Evolutionary conservation across 2,113 vertebrate genomes (phyloP), one percentile per base, ranked within the genome.

Genomic region (Rhabdornis inornatus): DNA sequence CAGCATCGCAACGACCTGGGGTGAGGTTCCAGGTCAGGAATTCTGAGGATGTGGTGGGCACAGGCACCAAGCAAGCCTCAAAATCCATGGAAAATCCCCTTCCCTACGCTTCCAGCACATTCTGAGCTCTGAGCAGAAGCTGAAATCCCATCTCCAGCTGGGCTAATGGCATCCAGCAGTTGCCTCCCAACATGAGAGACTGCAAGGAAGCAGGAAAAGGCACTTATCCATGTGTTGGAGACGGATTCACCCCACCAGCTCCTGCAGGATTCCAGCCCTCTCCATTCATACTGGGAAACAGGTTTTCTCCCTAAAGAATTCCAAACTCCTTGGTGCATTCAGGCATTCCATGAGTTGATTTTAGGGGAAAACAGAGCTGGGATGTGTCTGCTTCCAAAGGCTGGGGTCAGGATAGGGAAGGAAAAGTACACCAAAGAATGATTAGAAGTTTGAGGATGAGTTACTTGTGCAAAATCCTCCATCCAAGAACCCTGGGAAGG

Each of bases 121-220:
- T 80, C 14, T 5, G 18, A 91, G 55, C 45, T 50, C 66, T 28
- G 33, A 70, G 44, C 11, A 12, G 75, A 93, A 47, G 78, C 63
- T 90, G 85, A 64, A 89, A 90, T 57, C 75, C 45, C 17, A 5
- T 12, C 83, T 94, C 90, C 92, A 93, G 59, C 94, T 92, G 95
- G 90, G 83, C 50, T 95, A 92, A 94, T 89, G 68, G 44, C 50
- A 74, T 65, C 59, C 76, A 83, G 76, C 59, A 80, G 21, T 30
- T 88, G 90, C 50, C 13, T 96, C 86, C 82, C 90, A 86, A 93
- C 37, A 27, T 7, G 50, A 76, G 21, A 90, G 85, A 21, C 63
- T 45, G 71, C 68, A 92, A 92, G 55, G 71, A 74, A 81, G 71
- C 55, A 61, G 83, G 92, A 57, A 90, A 93, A 90, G 47, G 52